A percentile compares a stretch with the other conserved stretches of the same genome.
Conservation (phyloP, 2,797 vertebrate species). For the Tenualosa thibaudeaui region DNA sequence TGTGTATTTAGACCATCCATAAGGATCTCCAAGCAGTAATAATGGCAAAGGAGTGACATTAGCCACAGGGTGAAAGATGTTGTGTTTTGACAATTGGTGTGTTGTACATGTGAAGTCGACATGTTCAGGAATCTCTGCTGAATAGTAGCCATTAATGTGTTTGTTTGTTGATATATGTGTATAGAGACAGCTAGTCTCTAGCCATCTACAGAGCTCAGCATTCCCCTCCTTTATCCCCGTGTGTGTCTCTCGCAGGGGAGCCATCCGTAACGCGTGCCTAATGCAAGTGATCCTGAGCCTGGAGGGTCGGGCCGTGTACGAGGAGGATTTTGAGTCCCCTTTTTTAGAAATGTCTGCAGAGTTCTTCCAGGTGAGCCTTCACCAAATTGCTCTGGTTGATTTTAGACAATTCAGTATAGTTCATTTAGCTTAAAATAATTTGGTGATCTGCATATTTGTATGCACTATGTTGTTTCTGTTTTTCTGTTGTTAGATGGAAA, state of each 20-base stretch:
- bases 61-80: no score
- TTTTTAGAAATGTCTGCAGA: slow-evolving; percentile 99
- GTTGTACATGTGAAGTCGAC: no score
- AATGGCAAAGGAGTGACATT: no score
- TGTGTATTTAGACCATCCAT: no score
- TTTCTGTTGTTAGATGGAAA: slow-evolving; percentile 86
- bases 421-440: no score
- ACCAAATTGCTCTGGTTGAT: background rate
- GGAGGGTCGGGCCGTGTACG: slow-evolving; percentile 97
- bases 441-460: no score
- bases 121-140: no score
- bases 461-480: no score
- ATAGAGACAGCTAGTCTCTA: background rate
- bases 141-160: no score
- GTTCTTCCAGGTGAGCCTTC: slow-evolving; percentile 91
- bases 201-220: no score
- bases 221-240: background rate
- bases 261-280: slow-evolving; percentile 98
- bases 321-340: slow-evolving; percentile 97
- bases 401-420: no score
- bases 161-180: background rate
- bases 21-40: background rate
- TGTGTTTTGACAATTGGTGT: no score
- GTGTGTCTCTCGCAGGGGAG: slow-evolving; percentile 79
- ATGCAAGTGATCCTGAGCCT: slow-evolving; percentile 99